Conservation (phyloP, 30 jellyfish, hydroid and myxozoan genomes). For the Nemopilema nomurai region DNA sequence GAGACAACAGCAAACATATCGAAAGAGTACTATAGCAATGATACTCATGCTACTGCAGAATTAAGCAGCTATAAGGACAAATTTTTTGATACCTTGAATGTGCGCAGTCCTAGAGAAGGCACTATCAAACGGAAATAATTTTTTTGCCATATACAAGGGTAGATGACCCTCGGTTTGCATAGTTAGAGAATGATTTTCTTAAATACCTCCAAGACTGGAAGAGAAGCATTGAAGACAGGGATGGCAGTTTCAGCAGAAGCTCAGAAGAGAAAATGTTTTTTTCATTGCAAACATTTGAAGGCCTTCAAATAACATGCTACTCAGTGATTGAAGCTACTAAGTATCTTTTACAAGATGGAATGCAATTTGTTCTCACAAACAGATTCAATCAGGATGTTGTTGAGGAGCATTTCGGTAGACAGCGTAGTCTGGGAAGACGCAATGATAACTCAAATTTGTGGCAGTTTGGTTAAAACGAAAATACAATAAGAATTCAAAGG, state of each 20-base stretch:
- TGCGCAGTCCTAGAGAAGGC: constrained; percentile 58
- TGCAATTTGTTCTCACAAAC: constrained; percentile 44
- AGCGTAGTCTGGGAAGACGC: constrained; percentile 49
- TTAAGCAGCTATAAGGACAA: constrained; percentile 52
- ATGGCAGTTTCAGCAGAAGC: constrained; percentile 15
- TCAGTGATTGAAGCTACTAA: constrained; percentile 47
- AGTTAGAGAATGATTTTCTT: constrained; percentile 48
- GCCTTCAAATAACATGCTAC: constrained; percentile 28
- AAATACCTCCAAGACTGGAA: constrained; percentile 32
- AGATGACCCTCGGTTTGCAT: constrained; percentile 49
- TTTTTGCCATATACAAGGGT: constrained; percentile 37
- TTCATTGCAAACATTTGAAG: constrained; percentile 47
- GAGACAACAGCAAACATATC: constrained; percentile 39
- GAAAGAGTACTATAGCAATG: constrained; percentile 27
- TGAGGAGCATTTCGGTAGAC: constrained; percentile 56
- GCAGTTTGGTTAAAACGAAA: constrained; percentile 35
- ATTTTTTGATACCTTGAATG: constrained; percentile 57
- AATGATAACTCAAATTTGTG: constrained; percentile 48
- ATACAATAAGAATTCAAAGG: constrained; percentile 28
- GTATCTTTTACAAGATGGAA: constrained; percentile 42
- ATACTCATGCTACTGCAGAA: constrained; percentile 31
- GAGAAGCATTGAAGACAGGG: constrained; percentile 26
- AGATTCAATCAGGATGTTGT: constrained; percentile 55
- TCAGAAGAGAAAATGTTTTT: constrained; percentile 42
- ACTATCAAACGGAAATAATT: constrained; percentile 27